Base-by-base conservation (phyloP, 2,888 invertebrate genomes). In the Arenicola marina region DNA sequence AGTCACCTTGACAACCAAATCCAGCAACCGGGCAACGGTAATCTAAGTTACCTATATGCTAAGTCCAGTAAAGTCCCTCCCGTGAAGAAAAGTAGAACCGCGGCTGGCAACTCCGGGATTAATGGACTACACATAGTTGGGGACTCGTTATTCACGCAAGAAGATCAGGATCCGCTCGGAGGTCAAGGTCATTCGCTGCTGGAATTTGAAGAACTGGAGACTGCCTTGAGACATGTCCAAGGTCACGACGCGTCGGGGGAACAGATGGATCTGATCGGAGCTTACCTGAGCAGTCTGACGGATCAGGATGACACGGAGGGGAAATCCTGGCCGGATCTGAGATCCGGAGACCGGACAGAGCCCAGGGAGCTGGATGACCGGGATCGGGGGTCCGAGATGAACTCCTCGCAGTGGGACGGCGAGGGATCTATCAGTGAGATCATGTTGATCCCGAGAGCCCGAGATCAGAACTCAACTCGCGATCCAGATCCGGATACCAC, bases 161-260 rank as follows among this genome's bases (percentile, higher is more conserved):
- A 62, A n/a, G 55, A 51, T 21, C 11, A 29, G 2, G 4, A 51
- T 7, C 24, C 24, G 4, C 26, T 15, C 3, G 4, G 15, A 4
- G 21, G 56, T 31, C 53, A 54, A 1, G 33, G 48, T 7, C 61
- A 76, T 44, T 78, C 78, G 0, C 63, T 78, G 33, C 69, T 72
- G 34, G 79, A 78, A 56, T 77, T 77, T 70, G 79, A 79, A 45
- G 70, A 69, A 4, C 59, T 76, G 43, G 77, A 78, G 51, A 65
- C 66, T 21, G 67, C 72, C n/a, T 26, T n/a, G 7, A 34, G 21
- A 7, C 44, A 21, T 26, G 32, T 24, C 15, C 11, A 4, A 56
- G 70, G 73, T 0, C 61, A 67, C 15, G 75, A 73, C n/a, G 62
- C 63, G 18, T 71, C 71, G 24, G 51, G 15, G 4, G 62, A 66